Conservation (phyloP, 2,113 vertebrate genomes). For the Xiphophorus hellerii region DNA sequence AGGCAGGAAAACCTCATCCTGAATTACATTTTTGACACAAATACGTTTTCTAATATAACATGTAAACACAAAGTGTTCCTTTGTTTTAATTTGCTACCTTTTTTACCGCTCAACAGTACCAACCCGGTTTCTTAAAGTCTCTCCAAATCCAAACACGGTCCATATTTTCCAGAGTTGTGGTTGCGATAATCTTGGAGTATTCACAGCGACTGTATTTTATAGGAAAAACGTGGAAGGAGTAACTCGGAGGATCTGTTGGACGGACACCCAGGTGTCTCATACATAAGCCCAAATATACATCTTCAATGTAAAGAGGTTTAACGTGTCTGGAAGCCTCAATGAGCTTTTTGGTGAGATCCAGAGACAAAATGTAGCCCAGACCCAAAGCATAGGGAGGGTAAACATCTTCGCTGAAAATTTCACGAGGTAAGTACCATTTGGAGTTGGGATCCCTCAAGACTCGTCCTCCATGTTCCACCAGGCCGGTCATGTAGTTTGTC, state of each 20-base stretch:
- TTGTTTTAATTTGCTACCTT: too few species aligned
- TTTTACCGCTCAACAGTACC: conserved; percentile 45
- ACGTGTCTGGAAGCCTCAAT: conserved; percentile 57
- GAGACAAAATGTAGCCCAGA: conserved; percentile 78
- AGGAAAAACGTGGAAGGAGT: conserved; percentile 47
- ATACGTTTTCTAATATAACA: too few species aligned
- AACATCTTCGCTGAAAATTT: conserved; percentile 7
- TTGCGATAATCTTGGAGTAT: conserved; percentile 61
- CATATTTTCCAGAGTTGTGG: background rate
- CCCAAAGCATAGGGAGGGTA: conserved; percentile 78
- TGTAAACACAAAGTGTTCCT: too few species aligned
- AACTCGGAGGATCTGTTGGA: background rate
- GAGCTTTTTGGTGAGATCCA: conserved; percentile 60
- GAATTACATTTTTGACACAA: too few species aligned
- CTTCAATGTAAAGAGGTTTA: conserved; percentile 80
- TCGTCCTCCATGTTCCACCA: accelerated
- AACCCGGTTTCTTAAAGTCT: conserved; percentile 52
- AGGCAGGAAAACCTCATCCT: too few species aligned
- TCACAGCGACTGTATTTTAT: conserved; percentile 48
- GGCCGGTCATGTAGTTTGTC: conserved; percentile 52
- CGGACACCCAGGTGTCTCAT: conserved; percentile 62
- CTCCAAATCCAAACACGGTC: conserved; percentile 52
- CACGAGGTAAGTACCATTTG: conserved; percentile 77
- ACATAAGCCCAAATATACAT: conserved; percentile 75
- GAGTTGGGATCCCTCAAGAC: conserved; percentile 23